A percentile compares a stretch with the other conserved stretches of the same genome.
Conservation (phyloP, 2,113 vertebrate species). For the Pristiophorus japonicus region DNA sequence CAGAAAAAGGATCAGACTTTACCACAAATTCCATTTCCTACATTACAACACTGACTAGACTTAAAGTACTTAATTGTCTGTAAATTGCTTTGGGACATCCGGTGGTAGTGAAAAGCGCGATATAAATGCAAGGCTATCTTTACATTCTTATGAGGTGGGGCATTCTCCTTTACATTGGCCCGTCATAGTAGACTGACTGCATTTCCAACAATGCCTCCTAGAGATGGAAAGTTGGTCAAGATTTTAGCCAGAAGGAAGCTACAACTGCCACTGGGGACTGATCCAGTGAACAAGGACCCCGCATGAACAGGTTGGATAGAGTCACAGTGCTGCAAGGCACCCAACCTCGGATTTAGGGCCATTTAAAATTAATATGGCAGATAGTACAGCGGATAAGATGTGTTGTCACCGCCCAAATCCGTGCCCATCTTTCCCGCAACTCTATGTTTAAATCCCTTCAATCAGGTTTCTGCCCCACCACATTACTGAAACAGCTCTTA, state of each 20-base stretch:
- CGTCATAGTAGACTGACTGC: not conserved
- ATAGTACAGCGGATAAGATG: not conserved
- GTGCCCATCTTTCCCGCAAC: too few relatives aligned
- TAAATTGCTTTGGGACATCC: too few relatives aligned
- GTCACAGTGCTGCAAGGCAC: not conserved
- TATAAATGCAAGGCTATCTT: too few relatives aligned
- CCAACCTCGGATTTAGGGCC: not conserved
- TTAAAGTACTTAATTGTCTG: too few relatives aligned
- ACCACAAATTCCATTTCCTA: not conserved
- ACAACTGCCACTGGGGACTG: not conserved
- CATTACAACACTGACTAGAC: too few relatives aligned
- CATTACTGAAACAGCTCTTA: too few relatives aligned
- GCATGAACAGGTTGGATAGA: not conserved
- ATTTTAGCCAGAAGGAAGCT: not conserved
- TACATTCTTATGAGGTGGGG: not conserved
- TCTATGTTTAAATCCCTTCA: too few relatives aligned
- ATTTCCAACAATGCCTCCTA: not conserved
- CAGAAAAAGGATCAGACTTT: not conserved
- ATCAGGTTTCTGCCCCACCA: too few relatives aligned
- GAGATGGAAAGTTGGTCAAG: not conserved
- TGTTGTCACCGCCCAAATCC: too few relatives aligned
- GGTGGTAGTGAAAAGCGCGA: too few relatives aligned
- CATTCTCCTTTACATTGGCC: not conserved
- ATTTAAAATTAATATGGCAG: not conserved
- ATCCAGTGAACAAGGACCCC: not conserved